Percentiles rank a stretch among this genome's conserved stretches.
These are phyloP conservation scores for Peromyscus polionotus DNA, from an alignment of 2,113 vertebrate species.

Conservation along the genomic window DNA sequence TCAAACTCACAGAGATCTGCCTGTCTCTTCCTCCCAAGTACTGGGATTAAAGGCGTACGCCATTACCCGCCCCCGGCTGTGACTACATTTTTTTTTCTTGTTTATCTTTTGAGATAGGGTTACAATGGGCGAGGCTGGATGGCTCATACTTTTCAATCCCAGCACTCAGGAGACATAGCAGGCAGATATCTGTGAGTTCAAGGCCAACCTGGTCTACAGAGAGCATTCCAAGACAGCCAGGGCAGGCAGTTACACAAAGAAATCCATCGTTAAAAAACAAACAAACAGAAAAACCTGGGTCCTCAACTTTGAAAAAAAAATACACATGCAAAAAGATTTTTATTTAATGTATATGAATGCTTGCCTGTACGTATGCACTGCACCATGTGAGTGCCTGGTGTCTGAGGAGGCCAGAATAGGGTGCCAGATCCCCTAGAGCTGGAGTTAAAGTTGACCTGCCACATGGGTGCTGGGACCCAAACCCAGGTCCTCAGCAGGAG, in stretches of 20 bases:
- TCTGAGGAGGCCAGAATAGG: not conserved
- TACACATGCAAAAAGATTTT: not conserved
- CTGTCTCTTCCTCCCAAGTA: too few species aligned
- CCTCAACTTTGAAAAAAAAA: not conserved
- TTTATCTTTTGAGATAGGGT: not conserved
- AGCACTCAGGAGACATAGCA: not conserved
- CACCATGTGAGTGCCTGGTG: not conserved
- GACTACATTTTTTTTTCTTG: not conserved
- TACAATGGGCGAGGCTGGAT: not conserved
- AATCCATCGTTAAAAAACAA: not conserved
- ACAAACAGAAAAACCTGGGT: not conserved
- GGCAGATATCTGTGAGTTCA: not conserved
- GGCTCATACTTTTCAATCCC: not conserved
- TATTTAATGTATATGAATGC: not conserved
- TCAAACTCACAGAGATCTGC: too few species aligned
- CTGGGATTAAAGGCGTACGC: too few species aligned
- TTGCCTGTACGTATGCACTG: not conserved
- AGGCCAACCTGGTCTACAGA: not conserved
- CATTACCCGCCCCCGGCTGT: too few species aligned
- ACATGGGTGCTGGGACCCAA: not conserved
- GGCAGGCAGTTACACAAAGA: not conserved
- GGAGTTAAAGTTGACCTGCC: not conserved
- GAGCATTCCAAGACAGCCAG: not conserved
- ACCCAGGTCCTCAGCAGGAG: not conserved
- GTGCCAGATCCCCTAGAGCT: not conserved